These are phyloP conservation scores for Melanotaenia boesemani DNA, from an alignment of 2,797 vertebrate genomes.

Conservation along the genomic window DNA sequence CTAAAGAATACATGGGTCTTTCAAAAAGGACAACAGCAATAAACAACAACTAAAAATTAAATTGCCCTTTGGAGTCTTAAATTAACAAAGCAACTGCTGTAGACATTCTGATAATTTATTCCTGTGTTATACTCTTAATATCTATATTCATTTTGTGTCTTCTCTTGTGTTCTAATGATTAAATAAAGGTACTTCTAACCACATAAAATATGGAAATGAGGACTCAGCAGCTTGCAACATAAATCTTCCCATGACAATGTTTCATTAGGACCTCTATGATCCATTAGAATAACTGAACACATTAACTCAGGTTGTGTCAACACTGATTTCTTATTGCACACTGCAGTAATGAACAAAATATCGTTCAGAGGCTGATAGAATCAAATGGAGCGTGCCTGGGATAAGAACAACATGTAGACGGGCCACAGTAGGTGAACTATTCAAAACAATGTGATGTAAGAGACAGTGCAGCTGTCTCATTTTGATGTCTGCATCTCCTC, in stretches of 20 bases:
- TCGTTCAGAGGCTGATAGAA: constrained; percentile 76
- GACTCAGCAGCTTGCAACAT: constrained; percentile 69
- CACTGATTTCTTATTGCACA: constrained; percentile 71
- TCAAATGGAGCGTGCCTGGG: constrained; percentile 72
- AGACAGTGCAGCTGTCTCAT: constrained; percentile 37
- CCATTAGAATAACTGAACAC: constrained; percentile 83
- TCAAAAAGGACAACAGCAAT: neutral
- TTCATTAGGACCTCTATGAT: constrained; percentile 81
- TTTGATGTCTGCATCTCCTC: constrained; percentile 48
- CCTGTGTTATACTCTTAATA: constrained; percentile 34
- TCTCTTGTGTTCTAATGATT: constrained; percentile 51
- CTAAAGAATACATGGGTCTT: neutral
- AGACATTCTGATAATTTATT: constrained; percentile 44
- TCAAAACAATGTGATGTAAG: constrained; percentile 50
- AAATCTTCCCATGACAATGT: constrained; percentile 81
- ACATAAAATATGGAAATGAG: constrained; percentile 75
- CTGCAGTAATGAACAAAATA: constrained; percentile 78
- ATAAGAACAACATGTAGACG: constrained; percentile 43
- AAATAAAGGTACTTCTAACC: constrained; percentile 63
- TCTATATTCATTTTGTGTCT: constrained; percentile 45
- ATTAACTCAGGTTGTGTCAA: constrained; percentile 82
- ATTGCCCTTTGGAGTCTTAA: neutral
- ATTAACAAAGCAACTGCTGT: constrained; percentile 14
- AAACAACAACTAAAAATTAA: neutral
- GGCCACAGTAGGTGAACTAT: constrained; percentile 30